Evolutionary conservation across 1,140 invertebrate species (phyloP).

Genomic region (Mylabris phalerata): DNA sequence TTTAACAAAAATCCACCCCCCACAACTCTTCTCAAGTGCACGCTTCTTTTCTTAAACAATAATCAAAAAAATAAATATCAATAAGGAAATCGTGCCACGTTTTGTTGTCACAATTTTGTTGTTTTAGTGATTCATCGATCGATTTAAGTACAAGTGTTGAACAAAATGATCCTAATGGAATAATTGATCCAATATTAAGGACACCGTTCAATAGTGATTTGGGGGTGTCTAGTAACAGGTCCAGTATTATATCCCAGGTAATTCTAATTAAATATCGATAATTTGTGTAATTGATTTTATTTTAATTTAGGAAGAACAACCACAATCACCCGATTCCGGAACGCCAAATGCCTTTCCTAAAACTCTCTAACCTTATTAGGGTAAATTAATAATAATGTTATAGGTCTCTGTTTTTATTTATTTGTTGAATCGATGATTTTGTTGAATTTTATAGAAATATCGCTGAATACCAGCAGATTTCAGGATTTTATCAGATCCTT

Average conservation of each 20-base stretch:
- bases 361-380: slow-evolving; percentile 22
- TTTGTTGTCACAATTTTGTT: not conserved
- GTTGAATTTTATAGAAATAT: too few species aligned
- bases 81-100: not conserved
- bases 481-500: too few species aligned
- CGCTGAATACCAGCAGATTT: too few species aligned
- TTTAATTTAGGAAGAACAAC: slow-evolving; percentile 26
- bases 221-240: slow-evolving; percentile 31
- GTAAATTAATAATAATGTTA: slow-evolving; percentile 8
- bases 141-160: slow-evolving; percentile 29
- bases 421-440: not conserved
- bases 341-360: slow-evolving; percentile 35
- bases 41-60: not conserved
- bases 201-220: slow-evolving; percentile 32
- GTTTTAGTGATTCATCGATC: slow-evolving; percentile 29
- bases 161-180: slow-evolving; percentile 17
- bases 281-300: not conserved
- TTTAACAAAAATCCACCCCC: not conserved
- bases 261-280: not conserved
- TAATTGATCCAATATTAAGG: slow-evolving; percentile 18
- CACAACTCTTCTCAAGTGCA: not conserved
- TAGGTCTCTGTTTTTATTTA: not conserved
- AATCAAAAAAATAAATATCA: not conserved
- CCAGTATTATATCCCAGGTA: slow-evolving; percentile 31
- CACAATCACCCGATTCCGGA: slow-evolving; percentile 24